phyloP scores from a whole-genome alignment of 2,797 vertebrate genomes.

The Acridotheres tristis region DNA sequence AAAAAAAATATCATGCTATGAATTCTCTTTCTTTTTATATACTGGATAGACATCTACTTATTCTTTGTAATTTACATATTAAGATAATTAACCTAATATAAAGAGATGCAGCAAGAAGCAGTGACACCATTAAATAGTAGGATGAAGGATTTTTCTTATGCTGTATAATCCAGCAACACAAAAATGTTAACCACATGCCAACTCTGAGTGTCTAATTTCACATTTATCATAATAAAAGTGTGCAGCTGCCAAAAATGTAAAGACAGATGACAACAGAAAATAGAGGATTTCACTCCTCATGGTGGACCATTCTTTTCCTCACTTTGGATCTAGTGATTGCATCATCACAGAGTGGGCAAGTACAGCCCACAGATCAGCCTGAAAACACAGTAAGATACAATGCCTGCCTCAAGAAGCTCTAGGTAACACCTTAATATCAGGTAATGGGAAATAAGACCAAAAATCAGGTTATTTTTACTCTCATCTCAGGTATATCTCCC shows the following conservation, averaged over 20 bases:
- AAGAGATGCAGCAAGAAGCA: neutral
- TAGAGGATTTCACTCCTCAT: neutral
- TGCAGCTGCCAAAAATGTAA: neutral
- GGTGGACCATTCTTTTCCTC: neutral
- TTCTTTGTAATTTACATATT: neutral
- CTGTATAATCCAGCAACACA: neutral
- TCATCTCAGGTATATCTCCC: neutral
- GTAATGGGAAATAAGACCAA: neutral
- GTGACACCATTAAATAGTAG: neutral
- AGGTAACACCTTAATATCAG: neutral
- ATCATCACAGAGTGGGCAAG: neutral
- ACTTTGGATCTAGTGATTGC: neutral
- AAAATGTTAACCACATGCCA: neutral
- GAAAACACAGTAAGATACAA: neutral
- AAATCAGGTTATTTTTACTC: neutral
- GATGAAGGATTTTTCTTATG: neutral
- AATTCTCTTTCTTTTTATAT: neutral
- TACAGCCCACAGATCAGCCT: neutral
- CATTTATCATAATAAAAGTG: neutral
- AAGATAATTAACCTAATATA: neutral
- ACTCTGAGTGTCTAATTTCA: neutral
- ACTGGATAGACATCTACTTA: neutral
- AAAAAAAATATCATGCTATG: slow-evolving; percentile 7
- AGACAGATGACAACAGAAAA: neutral
- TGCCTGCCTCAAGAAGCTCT: neutral